A percentile compares a stretch with the other conserved stretches of the same genome.
Evolutionary conservation across 2,113 vertebrate genomes (phyloP).

Genomic region (Dicentrarchus labrax): DNA sequence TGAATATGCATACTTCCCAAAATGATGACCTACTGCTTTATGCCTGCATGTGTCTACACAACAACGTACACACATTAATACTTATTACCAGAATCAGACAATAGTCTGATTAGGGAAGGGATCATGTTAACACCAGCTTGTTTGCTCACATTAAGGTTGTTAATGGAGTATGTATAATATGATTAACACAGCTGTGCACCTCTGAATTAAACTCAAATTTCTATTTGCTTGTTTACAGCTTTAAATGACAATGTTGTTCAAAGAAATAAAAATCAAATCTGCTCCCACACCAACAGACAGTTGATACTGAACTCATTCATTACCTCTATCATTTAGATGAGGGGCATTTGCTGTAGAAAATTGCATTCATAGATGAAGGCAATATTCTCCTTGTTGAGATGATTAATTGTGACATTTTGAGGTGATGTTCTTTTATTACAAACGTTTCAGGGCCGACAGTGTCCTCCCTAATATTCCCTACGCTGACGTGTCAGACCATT

Average conservation of each 20-base stretch:
- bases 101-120: background rate
- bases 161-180: background rate
- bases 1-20: background rate
- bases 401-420: constrained; percentile 33
- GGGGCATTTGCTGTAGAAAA: background rate
- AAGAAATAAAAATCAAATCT: background rate
- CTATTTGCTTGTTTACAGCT: background rate
- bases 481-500: background rate
- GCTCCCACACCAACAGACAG: background rate
- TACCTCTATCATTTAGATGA: background rate
- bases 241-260: background rate
- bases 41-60: too few relatives aligned
- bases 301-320: background rate
- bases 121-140: background rate
- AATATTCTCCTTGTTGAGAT: constrained; percentile 14
- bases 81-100: background rate
- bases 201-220: background rate
- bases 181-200: background rate
- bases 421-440: constrained; percentile 20
- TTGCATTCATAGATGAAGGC: background rate
- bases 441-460: constrained; percentile 11
- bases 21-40: background rate
- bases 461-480: background rate
- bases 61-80: background rate
- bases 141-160: background rate